These are phyloP conservation scores for Stegostoma tigrinum DNA, from an alignment of 2,113 vertebrate species.

Conservation along the genomic window DNA sequence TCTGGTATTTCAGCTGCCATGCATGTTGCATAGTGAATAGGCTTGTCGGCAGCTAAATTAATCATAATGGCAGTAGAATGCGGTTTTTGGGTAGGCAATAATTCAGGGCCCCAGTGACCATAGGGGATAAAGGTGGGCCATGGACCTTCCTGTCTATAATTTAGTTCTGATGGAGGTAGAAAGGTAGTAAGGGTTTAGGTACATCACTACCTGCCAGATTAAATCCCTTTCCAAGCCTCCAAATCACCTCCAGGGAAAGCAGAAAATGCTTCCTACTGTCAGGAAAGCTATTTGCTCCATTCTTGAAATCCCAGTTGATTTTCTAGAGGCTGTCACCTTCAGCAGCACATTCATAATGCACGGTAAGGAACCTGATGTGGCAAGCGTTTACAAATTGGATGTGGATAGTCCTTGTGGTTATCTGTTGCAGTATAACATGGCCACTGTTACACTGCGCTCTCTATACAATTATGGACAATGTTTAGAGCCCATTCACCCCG, in stretches of 20 bases:
- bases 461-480: not conserved
- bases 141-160: too few relatives aligned
- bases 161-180: too few relatives aligned
- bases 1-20: too few relatives aligned
- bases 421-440: not conserved
- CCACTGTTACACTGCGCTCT: not conserved
- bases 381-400: not conserved
- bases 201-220: too few relatives aligned
- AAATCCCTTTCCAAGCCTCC: not conserved
- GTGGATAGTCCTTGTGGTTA: not conserved
- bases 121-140: too few relatives aligned
- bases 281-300: not conserved
- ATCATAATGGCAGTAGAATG: too few relatives aligned
- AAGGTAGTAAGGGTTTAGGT: too few relatives aligned
- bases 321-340: not conserved
- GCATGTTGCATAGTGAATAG: too few relatives aligned
- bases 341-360: not conserved
- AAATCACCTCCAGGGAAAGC: not conserved
- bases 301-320: not conserved
- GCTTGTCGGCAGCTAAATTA: too few relatives aligned
- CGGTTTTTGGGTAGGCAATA: too few relatives aligned
- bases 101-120: too few relatives aligned
- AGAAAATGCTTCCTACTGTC: not conserved
- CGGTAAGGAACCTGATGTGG: not conserved
- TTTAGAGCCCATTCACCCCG: not conserved